Percentiles rank a stretch among this genome's conserved stretches.
Evolutionary conservation across 2,888 invertebrate species (phyloP).

Genomic region (Amaurobius ferox): DNA sequence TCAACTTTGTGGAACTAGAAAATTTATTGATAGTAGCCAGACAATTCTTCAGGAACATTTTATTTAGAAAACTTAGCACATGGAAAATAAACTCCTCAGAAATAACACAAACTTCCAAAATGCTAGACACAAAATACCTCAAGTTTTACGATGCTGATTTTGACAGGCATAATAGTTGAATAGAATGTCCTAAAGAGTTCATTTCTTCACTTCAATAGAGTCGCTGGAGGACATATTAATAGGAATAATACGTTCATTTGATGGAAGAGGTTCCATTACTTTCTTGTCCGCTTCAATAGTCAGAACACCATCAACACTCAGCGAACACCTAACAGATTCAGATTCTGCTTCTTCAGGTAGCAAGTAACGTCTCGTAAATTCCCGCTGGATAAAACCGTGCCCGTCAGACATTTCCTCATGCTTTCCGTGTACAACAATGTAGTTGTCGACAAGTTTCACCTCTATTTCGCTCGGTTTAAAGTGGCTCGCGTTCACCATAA

Average conservation of each 20-base stretch:
- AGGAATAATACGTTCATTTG: slow-evolving; percentile 75
- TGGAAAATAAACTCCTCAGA: no score
- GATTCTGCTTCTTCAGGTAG: slow-evolving; percentile 87
- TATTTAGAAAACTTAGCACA: no score
- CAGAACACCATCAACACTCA: slow-evolving; percentile 86
- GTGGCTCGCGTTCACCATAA: slow-evolving; percentile 84
- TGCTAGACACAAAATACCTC: no score
- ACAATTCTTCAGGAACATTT: no score
- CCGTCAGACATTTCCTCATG: slow-evolving; percentile 91
- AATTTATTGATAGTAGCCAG: no score
- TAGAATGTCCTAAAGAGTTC: no score
- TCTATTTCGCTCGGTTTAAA: slow-evolving; percentile 86
- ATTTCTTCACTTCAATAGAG: no score
- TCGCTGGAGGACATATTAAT: no score
- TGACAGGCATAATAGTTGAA: no score
- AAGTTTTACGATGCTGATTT: no score
- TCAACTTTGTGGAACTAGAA: no score
- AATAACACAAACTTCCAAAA: no score
- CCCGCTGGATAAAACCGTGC: slow-evolving; percentile 86
- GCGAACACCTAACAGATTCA: slow-evolving; percentile 84
- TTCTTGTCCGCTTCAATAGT: slow-evolving; percentile 79
- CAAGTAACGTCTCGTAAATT: slow-evolving; percentile 86
- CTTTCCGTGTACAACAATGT: slow-evolving; percentile 85
- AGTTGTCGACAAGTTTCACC: slow-evolving; percentile 84
- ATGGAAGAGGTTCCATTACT: slow-evolving; percentile 72